A percentile compares a stretch with the other conserved stretches of the same genome.
Evolutionary conservation across 1,140 invertebrate genomes (phyloP).

Genomic region (Zaprionus camerounensis): DNA sequence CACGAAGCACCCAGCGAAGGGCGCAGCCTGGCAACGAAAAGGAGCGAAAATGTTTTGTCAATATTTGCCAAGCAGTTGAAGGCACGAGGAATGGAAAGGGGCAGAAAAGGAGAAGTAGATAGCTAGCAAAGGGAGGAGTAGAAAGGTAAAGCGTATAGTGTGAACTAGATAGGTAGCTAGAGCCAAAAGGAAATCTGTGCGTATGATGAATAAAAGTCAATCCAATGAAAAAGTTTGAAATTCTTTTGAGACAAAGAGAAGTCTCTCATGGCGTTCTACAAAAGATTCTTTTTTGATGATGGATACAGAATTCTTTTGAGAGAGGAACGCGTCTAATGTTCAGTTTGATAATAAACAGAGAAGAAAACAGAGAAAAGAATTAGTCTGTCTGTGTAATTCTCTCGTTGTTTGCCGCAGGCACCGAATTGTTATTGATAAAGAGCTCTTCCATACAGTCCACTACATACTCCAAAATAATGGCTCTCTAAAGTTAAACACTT

Average conservation of each 20-base stretch:
- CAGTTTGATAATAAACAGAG: no score
- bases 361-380: no score
- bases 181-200: not conserved
- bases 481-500: no score
- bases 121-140: not conserved
- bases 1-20: not conserved
- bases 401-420: no score
- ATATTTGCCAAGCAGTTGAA: conserved; percentile 60
- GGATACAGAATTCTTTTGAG: no score
- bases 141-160: not conserved
- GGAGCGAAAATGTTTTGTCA: conserved; percentile 74
- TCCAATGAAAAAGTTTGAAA: not conserved
- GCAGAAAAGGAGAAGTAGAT: not conserved
- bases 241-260: not conserved
- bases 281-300: no score
- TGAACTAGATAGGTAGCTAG: not conserved
- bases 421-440: no score
- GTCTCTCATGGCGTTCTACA: no score
- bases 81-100: not conserved
- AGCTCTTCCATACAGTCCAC: not conserved
- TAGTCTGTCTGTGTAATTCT: no score
- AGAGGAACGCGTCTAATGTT: no score
- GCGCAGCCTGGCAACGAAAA: conserved; percentile 35
- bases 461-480: no score
- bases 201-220: not conserved